phyloP scores from a whole-genome alignment of 2,113 vertebrate genomes.

The Pelobates fuscus region DNA sequence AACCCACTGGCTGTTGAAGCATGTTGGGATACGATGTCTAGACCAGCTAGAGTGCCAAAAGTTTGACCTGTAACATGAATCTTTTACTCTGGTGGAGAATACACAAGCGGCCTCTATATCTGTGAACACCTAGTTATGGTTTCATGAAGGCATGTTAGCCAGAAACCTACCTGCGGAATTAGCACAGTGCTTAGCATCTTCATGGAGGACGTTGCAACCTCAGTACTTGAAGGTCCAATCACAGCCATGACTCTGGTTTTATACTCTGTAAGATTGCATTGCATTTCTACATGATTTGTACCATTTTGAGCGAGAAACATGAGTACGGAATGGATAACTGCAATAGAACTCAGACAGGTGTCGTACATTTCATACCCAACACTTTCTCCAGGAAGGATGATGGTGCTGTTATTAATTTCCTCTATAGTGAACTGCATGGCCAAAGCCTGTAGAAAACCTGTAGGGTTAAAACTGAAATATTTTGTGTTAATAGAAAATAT shows the following conservation, averaged over 20 bases:
- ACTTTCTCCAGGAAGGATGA: constrained; percentile 72
- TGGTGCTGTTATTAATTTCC: constrained; percentile 79
- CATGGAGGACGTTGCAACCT: constrained; percentile 71
- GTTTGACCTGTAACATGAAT: too few relatives aligned
- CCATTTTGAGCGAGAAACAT: constrained; percentile 66
- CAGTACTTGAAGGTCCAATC: constrained; percentile 73
- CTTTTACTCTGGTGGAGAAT: too few relatives aligned
- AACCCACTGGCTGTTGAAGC: too few relatives aligned
- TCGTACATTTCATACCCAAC: constrained; percentile 78
- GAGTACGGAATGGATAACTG: constrained; percentile 70
- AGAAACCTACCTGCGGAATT: constrained; percentile 83
- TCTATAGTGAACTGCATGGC: constrained; percentile 84
- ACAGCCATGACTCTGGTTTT: constrained; percentile 75
- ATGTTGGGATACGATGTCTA: too few relatives aligned
- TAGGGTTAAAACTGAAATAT: constrained; percentile 56
- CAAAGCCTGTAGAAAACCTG: constrained; percentile 67
- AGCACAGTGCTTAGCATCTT: constrained; percentile 81
- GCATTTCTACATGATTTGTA: constrained; percentile 54
- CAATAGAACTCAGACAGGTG: constrained; percentile 68
- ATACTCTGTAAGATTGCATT: constrained; percentile 76
- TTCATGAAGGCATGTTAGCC: too few relatives aligned
- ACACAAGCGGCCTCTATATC: too few relatives aligned
- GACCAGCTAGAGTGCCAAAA: too few relatives aligned
- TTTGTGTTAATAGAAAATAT: too few relatives aligned
- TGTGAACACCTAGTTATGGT: too few relatives aligned